Percentiles rank a stretch among this genome's conserved stretches.
Conservation (phyloP, 2,888 invertebrate species). For the Monopis laevigella region DNA sequence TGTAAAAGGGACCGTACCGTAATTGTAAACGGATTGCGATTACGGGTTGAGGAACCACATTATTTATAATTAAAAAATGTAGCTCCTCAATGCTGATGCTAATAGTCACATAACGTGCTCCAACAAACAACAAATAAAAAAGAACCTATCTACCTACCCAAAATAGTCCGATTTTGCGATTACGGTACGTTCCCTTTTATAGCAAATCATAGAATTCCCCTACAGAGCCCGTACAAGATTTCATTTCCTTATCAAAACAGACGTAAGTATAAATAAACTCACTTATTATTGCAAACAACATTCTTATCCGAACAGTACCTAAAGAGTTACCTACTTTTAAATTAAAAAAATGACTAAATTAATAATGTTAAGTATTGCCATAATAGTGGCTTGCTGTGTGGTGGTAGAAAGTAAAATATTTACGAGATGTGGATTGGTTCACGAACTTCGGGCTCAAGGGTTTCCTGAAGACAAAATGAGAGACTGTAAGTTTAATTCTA, state of each 20-base stretch:
- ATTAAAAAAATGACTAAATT: conserved; percentile 14
- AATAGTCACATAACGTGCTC: no score
- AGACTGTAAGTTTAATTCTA: conserved; percentile 37
- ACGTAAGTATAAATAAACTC: conserved; percentile 1
- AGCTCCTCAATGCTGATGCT: no score
- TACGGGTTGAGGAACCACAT: no score
- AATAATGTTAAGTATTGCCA: conserved; percentile 5
- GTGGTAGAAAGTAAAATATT: conserved; percentile 26
- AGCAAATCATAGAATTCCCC: no score
- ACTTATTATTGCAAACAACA: not conserved
- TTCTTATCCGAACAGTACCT: not conserved
- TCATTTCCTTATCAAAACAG: conserved; percentile 1
- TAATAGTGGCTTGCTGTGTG: conserved; percentile 12
- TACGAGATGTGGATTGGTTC: conserved; percentile 30
- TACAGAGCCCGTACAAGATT: no score
- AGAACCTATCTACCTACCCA: no score
- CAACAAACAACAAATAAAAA: no score
- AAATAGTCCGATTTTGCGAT: no score
- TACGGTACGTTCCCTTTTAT: no score
- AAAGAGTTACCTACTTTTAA: not conserved
- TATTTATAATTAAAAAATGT: no score
- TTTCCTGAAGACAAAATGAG: conserved; percentile 31
- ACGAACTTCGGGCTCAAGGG: conserved; percentile 29
- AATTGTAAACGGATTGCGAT: no score
- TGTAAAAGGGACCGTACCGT: no score